These are phyloP conservation scores for Oriolus oriolus DNA, from an alignment of 2,113 vertebrate species.

Conservation along the genomic window DNA sequence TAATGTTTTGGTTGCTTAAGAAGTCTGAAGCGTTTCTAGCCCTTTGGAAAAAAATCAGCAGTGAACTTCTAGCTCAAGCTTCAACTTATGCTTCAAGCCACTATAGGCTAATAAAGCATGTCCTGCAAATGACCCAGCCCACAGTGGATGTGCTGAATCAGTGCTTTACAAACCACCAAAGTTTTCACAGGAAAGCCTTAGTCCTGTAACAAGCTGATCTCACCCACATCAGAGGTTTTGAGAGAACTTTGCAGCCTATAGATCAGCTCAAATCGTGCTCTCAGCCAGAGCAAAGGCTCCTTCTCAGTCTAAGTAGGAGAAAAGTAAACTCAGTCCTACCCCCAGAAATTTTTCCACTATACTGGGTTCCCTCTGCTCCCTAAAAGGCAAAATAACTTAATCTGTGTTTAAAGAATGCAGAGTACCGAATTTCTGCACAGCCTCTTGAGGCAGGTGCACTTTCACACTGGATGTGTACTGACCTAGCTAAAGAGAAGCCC, in stretches of 20 bases:
- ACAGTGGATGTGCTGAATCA: neutral
- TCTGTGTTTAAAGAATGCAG: neutral
- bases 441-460: neutral
- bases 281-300: neutral
- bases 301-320: neutral
- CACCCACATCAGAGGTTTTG: neutral
- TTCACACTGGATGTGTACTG: neutral
- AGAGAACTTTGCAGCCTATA: neutral
- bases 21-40: neutral
- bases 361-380: neutral
- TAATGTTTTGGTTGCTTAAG: neutral
- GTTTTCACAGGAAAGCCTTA: neutral
- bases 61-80: neutral
- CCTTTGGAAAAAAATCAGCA: neutral
- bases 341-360: neutral
- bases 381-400: neutral
- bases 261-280: neutral
- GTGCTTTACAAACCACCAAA: neutral
- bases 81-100: neutral
- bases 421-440: neutral
- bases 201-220: neutral
- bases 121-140: neutral
- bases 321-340: neutral
- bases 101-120: neutral
- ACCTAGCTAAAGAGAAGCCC: neutral